These are phyloP conservation scores for Theretra japonica DNA, from an alignment of 2,888 invertebrate genomes.

Conservation along the genomic window DNA sequence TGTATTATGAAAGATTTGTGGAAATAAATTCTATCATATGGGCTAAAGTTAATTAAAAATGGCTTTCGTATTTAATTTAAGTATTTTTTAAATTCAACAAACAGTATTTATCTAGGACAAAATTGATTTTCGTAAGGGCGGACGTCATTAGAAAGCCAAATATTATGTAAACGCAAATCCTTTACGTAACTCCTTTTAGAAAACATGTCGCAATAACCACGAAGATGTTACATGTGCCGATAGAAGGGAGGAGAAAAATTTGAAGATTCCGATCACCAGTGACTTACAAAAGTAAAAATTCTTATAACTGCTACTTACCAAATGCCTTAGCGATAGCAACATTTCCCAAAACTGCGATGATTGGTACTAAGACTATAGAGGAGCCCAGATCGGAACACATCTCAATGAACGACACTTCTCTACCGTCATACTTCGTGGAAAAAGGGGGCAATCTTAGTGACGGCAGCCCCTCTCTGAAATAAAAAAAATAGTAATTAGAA, in stretches of 20 bases:
- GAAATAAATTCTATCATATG: too few species aligned
- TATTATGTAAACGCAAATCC: too few species aligned
- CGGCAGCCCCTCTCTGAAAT: slow-evolving; percentile 88
- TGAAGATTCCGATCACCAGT: not conserved
- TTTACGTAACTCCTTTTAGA: too few species aligned
- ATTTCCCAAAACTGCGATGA: slow-evolving; percentile 96
- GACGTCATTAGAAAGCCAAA: too few species aligned
- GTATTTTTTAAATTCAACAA: too few species aligned
- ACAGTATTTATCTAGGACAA: too few species aligned
- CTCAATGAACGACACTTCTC: slow-evolving; percentile 86
- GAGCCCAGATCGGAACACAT: slow-evolving; percentile 93
- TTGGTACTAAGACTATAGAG: slow-evolving; percentile 93
- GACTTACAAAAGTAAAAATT: not conserved
- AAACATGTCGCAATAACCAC: too few species aligned
- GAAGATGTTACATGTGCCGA: too few species aligned
- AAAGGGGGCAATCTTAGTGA: slow-evolving; percentile 88
- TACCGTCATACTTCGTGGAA: slow-evolving; percentile 85
- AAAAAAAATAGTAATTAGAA: slow-evolving; percentile 17
- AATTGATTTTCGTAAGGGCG: too few species aligned
- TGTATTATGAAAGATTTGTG: too few species aligned
- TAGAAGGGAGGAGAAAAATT: not conserved
- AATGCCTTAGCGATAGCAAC: slow-evolving; percentile 98
- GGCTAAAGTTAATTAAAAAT: too few species aligned
- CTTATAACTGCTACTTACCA: slow-evolving; percentile 80
- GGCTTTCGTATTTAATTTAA: too few species aligned